Conservation (phyloP, 1,140 invertebrate species). For the Drosophila teissieri region DNA sequence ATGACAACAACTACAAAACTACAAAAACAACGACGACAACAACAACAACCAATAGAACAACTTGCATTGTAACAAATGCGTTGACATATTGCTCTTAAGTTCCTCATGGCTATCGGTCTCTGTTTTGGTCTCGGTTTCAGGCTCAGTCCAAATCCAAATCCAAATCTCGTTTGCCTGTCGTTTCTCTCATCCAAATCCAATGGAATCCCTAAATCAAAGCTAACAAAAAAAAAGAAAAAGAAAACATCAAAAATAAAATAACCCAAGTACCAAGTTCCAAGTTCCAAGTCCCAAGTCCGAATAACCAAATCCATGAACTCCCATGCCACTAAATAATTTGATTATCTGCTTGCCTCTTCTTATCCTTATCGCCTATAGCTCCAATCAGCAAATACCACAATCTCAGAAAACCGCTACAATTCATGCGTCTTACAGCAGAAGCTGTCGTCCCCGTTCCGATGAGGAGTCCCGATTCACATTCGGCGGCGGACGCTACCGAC, state of each 20-base stretch:
- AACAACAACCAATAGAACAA: too few species aligned
- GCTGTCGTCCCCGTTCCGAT: conserved; percentile 86
- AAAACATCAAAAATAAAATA: not conserved
- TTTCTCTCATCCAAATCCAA: not conserved
- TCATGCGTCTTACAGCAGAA: conserved; percentile 85
- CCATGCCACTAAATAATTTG: conserved; percentile 14
- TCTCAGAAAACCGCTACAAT: conserved; percentile 85
- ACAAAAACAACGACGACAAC: too few species aligned
- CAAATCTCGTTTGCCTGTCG: conserved; percentile 6
- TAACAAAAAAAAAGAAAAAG: not conserved
- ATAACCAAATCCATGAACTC: conserved; percentile 8
- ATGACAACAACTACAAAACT: too few species aligned
- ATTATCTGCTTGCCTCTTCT: conserved; percentile 35
- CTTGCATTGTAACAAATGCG: conserved; percentile 18
- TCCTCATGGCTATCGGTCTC: conserved; percentile 14
- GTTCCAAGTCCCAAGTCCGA: not conserved
- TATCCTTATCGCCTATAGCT: conserved; percentile 60
- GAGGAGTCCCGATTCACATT: conserved; percentile 91
- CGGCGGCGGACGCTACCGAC: conserved; percentile 89
- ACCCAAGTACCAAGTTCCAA: not conserved
- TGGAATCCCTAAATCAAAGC: too few species aligned
- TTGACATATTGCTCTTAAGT: conserved; percentile 5
- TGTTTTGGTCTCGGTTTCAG: conserved; percentile 11
- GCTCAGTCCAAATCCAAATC: not conserved
- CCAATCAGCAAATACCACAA: conserved; percentile 84